Evolutionary conservation across 2,113 vertebrate genomes (phyloP).

Genomic region (Sterna hirundo): DNA sequence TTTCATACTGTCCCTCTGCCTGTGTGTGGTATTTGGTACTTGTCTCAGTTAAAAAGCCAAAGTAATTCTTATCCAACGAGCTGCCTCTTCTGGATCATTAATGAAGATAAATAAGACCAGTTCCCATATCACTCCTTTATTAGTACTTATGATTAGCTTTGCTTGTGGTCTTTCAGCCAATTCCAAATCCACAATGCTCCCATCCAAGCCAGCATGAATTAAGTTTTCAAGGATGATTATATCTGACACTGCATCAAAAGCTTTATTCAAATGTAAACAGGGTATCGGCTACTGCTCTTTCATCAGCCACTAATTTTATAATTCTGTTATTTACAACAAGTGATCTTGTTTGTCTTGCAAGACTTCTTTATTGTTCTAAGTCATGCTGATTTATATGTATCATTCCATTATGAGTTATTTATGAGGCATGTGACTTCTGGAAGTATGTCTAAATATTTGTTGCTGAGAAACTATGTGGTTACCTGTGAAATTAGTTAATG

Average conservation of each 20-base stretch:
- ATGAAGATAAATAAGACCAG: constrained; percentile 2
- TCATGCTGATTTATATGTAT: not conserved
- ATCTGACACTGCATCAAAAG: constrained; percentile 29
- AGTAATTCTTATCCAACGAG: not conserved
- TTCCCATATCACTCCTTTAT: not conserved
- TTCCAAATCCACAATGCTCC: not conserved
- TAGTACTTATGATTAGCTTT: constrained; percentile 7
- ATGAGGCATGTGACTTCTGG: not conserved
- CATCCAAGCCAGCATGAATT: not conserved
- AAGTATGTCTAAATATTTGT: not conserved
- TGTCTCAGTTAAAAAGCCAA: constrained; percentile 10
- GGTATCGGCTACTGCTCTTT: not conserved
- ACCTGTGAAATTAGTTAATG: not conserved
- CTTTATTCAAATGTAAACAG: constrained; percentile 36
- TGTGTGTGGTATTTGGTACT: not conserved
- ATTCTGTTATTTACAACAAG: constrained; percentile 13
- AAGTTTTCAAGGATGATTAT: constrained; percentile 27
- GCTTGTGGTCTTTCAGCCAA: constrained; percentile 21
- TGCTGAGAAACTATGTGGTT: not conserved
- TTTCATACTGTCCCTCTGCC: not conserved
- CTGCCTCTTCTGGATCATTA: constrained; percentile 25
- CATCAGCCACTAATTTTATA: constrained; percentile 8
- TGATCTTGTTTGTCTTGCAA: not conserved
- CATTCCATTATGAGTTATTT: not conserved
- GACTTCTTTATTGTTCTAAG: not conserved